Base-by-base conservation (phyloP, 2,797 vertebrate species). In the Gallinago solitaria region DNA sequence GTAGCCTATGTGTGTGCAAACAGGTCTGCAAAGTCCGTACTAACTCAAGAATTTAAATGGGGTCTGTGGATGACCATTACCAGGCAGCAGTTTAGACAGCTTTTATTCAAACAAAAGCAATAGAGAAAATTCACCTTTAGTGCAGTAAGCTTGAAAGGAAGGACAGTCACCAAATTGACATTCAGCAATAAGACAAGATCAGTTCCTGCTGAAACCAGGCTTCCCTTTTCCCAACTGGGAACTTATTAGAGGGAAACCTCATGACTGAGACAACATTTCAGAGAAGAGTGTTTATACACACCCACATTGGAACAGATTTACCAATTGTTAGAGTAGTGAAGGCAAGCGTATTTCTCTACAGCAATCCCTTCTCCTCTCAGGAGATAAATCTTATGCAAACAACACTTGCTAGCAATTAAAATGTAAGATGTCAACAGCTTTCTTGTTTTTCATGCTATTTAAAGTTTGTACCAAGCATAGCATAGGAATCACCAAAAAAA, bases 321-420 rank as follows among this genome's bases (percentile, higher is more conserved):
- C 45, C 70, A 91, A 89, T 81, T 93, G 51, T 92, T 60, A 89
- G 83, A 28, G 89, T 90, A 94, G 90, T 74, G 74, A 93, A 94
- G 81, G 87, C 94, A 97, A 93, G 91, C 11, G 5, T 14, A 69
- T 47, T 92, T 95, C 82, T 93, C 69, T 75, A 88, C 93, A 96
- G 91, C 86, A 97, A 93, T 64, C 37, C 51, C n/a, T 81, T 92
- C 59, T 91, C 78, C 79, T 89, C 87, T 87, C 83, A 80, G 37
- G 70, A 93, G 92, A 96, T 84, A 92, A 92, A 96, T 90, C 93
- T 96, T 93, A 90, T 7, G 61, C 63, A 94, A 96, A 95, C 84
- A 92, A 93, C 76, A 94, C 45, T 91, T 92, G 80, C 80, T 93
- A 96, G 96, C 63, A 89, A 93, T 1, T 0, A 94, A 96, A 90